Conservation (phyloP, 2,797 vertebrate species). For the Clamator glandarius region DNA sequence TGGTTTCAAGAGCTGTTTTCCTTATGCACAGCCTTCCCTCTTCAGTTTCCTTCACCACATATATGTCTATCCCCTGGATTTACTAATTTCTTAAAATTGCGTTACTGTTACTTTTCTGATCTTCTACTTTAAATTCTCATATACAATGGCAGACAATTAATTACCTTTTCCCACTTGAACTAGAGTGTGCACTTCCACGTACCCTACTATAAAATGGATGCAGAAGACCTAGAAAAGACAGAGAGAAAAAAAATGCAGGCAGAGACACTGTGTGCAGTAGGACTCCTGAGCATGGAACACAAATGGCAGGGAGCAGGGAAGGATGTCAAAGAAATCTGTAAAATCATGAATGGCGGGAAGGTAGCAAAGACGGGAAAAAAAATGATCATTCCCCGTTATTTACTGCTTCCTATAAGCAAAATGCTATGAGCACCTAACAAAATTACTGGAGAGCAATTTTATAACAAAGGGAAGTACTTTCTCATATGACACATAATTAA, state of each 20-base stretch:
- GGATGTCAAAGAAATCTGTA: background rate
- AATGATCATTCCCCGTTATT: conserved; percentile 14
- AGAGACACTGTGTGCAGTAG: background rate
- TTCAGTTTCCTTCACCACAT: background rate
- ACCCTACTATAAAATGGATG: background rate
- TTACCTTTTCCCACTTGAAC: background rate
- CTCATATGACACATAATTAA: background rate
- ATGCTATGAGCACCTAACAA: conserved; percentile 5
- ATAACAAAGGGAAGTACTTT: conserved; percentile 56
- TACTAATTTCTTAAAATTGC: background rate
- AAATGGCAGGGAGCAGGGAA: background rate
- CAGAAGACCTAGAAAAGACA: background rate
- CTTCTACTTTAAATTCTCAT: background rate
- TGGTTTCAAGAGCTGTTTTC: background rate
- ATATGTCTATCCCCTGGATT: background rate
- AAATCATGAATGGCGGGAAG: conserved; percentile 8
- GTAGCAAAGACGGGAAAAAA: background rate
- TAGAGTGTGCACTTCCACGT: fast-evolving
- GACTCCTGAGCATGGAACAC: background rate
- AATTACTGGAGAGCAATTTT: conserved; percentile 56
- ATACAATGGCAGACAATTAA: background rate
- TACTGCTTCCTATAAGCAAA: conserved; percentile 28
- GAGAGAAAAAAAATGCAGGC: background rate
- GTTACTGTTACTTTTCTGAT: background rate
- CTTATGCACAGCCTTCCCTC: background rate